Evolutionary conservation across 2,797 vertebrate species (phyloP).

Genomic region (Acanthopagrus latus): DNA sequence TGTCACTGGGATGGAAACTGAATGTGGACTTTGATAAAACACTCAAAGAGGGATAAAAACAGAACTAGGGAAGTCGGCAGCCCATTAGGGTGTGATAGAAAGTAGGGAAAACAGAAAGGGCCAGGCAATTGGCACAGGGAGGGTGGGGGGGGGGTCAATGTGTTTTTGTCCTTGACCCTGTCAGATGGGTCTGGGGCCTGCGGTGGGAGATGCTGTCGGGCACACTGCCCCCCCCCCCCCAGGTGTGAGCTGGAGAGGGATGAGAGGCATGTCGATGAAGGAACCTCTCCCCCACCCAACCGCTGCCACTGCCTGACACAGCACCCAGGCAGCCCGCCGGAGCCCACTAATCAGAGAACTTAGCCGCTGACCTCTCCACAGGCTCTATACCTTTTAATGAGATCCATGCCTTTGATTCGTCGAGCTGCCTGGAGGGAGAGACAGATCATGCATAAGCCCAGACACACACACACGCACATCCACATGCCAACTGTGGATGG

Average conservation of each 20-base stretch:
- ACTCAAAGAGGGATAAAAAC: conserved; percentile 71
- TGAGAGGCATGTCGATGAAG: conserved; percentile 69
- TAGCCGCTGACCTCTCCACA: conserved; percentile 77
- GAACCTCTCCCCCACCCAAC: neutral
- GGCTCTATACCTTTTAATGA: conserved; percentile 80
- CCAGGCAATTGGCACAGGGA: conserved; percentile 1
- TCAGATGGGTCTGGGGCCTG: conserved; percentile 40
- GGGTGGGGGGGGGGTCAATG: conserved; percentile 40
- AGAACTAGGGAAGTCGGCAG: conserved; percentile 51
- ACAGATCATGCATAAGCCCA: conserved; percentile 55
- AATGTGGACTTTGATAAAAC: conserved; percentile 76
- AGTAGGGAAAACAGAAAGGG: conserved; percentile 33
- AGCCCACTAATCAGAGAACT: conserved; percentile 80
- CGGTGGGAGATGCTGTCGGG: conserved; percentile 43
- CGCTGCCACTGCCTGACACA: conserved; percentile 20
- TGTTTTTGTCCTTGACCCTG: conserved; percentile 75
- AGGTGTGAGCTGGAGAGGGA: conserved; percentile 62
- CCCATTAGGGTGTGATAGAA: conserved; percentile 62
- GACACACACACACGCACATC: conserved; percentile 36
- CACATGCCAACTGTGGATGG: conserved; percentile 25
- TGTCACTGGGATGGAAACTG: conserved; percentile 65
- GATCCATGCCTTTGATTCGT: conserved; percentile 81
- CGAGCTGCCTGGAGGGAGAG: conserved; percentile 68
- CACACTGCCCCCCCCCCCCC: conserved; percentile 37
- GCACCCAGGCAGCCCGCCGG: conserved; percentile 48